These are phyloP conservation scores for Carollia perspicillata DNA, from an alignment of 2,113 vertebrate genomes.

Conservation along the genomic window DNA sequence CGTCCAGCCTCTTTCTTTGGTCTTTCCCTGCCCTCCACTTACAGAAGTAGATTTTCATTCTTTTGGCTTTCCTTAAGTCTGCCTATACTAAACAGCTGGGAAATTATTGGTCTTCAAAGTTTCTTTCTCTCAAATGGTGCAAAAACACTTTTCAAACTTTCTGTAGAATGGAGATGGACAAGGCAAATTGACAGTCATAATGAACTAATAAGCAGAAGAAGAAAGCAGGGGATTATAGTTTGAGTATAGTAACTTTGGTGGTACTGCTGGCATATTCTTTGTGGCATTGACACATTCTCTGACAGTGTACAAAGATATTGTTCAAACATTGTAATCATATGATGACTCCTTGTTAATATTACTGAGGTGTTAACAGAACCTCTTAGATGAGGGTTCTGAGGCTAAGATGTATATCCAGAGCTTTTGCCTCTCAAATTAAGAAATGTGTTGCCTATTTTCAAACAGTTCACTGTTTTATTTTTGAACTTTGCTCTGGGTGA, in stretches of 20 bases:
- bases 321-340: not conserved
- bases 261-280: not conserved
- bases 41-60: not conserved
- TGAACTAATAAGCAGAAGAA: not conserved
- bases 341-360: not conserved
- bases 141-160: not conserved
- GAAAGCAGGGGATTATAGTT: not conserved
- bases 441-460: not conserved
- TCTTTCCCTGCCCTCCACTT: not conserved
- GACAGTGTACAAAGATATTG: not conserved
- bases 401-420: not conserved
- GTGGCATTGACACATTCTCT: not conserved
- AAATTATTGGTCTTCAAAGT: conserved; percentile 53
- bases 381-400: not conserved
- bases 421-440: not conserved
- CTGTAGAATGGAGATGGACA: not conserved
- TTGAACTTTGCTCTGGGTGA: not conserved
- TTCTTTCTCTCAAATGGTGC: not conserved
- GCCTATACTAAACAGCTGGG: not conserved
- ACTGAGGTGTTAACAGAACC: not conserved
- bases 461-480: not conserved
- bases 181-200: not conserved
- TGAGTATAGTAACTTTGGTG: not conserved
- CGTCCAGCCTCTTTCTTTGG: not conserved
- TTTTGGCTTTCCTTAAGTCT: not conserved